phyloP scores from a whole-genome alignment of 2,888 invertebrate species.

The Coelinius sp. region DNA sequence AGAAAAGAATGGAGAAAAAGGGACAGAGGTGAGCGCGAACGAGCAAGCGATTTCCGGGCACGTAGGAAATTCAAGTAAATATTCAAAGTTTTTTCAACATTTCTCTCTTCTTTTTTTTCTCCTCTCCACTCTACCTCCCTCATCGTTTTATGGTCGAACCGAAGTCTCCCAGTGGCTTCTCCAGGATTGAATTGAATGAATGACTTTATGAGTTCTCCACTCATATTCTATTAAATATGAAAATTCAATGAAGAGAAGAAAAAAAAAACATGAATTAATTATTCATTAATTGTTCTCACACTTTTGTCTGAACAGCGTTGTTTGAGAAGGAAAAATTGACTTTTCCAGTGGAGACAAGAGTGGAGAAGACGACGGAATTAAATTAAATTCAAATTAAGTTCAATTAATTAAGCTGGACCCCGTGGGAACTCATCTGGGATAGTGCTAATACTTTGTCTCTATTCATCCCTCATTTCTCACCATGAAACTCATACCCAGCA shows the following conservation, averaged over 20 bases:
- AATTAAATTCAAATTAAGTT: slow-evolving; percentile 66
- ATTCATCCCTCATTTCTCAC: slow-evolving; percentile 46
- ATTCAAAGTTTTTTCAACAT: slow-evolving; percentile 59
- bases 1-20: slow-evolving; percentile 21
- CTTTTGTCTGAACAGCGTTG: no score
- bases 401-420: slow-evolving; percentile 62
- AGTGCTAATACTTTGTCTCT: not conserved
- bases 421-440: slow-evolving; percentile 55
- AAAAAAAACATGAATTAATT: not conserved
- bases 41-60: slow-evolving; percentile 31
- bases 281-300: not conserved
- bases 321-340: no score
- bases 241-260: not conserved
- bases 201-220: not conserved
- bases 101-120: slow-evolving; percentile 37
- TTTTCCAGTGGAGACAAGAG: not conserved
- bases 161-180: not conserved
- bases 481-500: slow-evolving; percentile 51
- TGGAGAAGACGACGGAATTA: slow-evolving; percentile 51
- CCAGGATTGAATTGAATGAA: slow-evolving; percentile 4
- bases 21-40: slow-evolving; percentile 36
- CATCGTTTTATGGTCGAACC: slow-evolving; percentile 35
- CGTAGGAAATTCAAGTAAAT: slow-evolving; percentile 54
- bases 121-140: slow-evolving; percentile 44
- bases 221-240: not conserved